Base-by-base conservation (phyloP, 2,113 vertebrate species). In the Ailuropoda melanoleuca region DNA sequence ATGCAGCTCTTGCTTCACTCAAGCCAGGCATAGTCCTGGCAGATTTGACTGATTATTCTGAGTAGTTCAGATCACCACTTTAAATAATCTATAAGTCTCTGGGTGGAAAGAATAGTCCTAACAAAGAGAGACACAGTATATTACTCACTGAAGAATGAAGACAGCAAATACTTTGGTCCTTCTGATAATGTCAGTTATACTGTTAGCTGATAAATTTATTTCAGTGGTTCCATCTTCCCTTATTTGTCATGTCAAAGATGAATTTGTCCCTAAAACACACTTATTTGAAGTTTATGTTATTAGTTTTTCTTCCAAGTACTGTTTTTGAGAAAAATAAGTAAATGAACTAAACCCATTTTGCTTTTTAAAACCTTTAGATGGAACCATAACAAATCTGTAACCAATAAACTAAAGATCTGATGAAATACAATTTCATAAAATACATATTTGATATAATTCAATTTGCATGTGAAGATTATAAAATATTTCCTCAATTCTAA, bases 1-100 rank as follows among this genome's bases (percentile, higher is more conserved):
- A 97, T 96, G 98, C 43, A 75, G 60, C 94, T 91, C 92, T 86
- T 98, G 88, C 97, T 98, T 98, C 72, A 84, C 93, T 97, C 78
- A 93, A 96, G 43, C 14, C 75, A 55, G 31, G 37, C 19, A 97
- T 75, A 93, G 88, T 92, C 39, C 75, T 81, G 39, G 87, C 88
- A 98, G 77, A 87, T 72, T 50, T 97, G 97, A 90, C 86, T 39
- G 74, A 95, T 77, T 93, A 93, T 77, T 97, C 82, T 97, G 96
- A 93, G 48, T 58, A 85, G 48, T 75, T 94, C 78, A 72, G 18
- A 81, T 88, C n/a, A 82, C 66, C 48, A 37, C 50, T 91, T 78
- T 46, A 55, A n/a, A 97, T 56, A 21, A 50, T 68, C 80, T 92
- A 0, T 24, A 66, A 37, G 14, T 82, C 62, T 85, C 83, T 13